phyloP scores from a whole-genome alignment of 2,888 invertebrate species.

The Parnassius orleans region DNA sequence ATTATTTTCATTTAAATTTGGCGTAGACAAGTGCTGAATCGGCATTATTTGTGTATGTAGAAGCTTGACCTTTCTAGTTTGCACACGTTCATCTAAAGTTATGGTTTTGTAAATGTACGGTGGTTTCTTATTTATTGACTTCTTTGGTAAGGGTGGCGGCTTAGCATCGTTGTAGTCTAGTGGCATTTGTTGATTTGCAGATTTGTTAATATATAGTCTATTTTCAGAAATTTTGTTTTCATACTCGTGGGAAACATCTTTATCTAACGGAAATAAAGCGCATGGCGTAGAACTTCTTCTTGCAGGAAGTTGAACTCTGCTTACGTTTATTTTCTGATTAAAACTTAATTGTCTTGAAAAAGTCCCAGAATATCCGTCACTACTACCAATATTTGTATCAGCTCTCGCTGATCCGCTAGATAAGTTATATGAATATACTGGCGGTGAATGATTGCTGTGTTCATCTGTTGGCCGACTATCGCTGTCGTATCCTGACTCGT shows the following conservation, averaged over 20 bases:
- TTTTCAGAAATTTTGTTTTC: slow-evolving; percentile 46
- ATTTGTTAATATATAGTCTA: slow-evolving; percentile 44
- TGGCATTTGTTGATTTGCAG: slow-evolving; percentile 33
- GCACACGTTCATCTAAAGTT: slow-evolving; percentile 73
- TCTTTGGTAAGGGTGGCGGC: slow-evolving; percentile 73
- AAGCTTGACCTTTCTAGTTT: slow-evolving; percentile 75
- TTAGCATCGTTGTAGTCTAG: slow-evolving; percentile 64
- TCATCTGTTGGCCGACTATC: slow-evolving; percentile 84
- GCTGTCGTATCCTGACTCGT: slow-evolving; percentile 92
- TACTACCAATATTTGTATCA: slow-evolving; percentile 49
- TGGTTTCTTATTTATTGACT: slow-evolving; percentile 65
- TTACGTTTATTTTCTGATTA: slow-evolving; percentile 70
- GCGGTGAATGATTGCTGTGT: slow-evolving; percentile 77
- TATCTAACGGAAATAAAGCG: slow-evolving; percentile 69
- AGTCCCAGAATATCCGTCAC: slow-evolving; percentile 45
- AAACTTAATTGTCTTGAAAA: slow-evolving; percentile 71
- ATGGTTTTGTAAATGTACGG: slow-evolving; percentile 72
- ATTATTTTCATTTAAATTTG: slow-evolving; percentile 51
- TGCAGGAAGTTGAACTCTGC: slow-evolving; percentile 63
- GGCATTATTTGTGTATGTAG: slow-evolving; percentile 69
- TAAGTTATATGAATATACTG: slow-evolving; percentile 72
- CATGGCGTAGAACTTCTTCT: slow-evolving; percentile 74
- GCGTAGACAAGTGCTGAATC: slow-evolving; percentile 55
- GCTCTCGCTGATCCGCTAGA: slow-evolving; percentile 51
- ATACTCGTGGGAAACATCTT: slow-evolving; percentile 56